Percentiles rank a stretch among this genome's conserved stretches.
Evolutionary conservation across 2,888 invertebrate genomes (phyloP).

Genomic region (Acleris sparsana): DNA sequence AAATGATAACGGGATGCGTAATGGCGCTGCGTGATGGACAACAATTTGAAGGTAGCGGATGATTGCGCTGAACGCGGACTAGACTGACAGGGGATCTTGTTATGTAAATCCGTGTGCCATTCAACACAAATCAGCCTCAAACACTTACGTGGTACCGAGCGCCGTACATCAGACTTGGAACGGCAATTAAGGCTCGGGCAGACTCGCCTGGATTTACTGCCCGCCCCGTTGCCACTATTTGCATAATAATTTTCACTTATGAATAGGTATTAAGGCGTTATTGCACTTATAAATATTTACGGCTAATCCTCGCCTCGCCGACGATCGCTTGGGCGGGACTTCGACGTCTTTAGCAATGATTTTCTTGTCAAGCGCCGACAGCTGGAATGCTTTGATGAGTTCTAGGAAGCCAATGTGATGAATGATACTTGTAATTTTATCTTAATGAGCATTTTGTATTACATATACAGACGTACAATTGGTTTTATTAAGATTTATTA

Average conservation of each 20-base stretch:
- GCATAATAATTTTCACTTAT: slow-evolving; percentile 84
- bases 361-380: slow-evolving; percentile 71
- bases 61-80: slow-evolving; percentile 33
- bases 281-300: slow-evolving; percentile 81
- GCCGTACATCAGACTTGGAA: slow-evolving; percentile 45
- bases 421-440: slow-evolving; percentile 62
- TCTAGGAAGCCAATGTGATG: slow-evolving; percentile 62
- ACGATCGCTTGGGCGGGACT: slow-evolving; percentile 62
- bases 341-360: slow-evolving; percentile 56
- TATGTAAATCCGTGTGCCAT: slow-evolving; percentile 49
- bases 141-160: slow-evolving; percentile 44
- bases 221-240: slow-evolving; percentile 76
- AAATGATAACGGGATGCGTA: slow-evolving; percentile 50
- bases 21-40: slow-evolving; percentile 20
- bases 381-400: slow-evolving; percentile 58
- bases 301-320: slow-evolving; percentile 51
- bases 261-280: slow-evolving; percentile 81
- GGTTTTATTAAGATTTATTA: slow-evolving; percentile 46
- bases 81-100: slow-evolving; percentile 45
- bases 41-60: slow-evolving; percentile 34
- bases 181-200: slow-evolving; percentile 67
- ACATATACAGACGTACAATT: slow-evolving; percentile 45
- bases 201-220: slow-evolving; percentile 63
- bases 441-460: slow-evolving; percentile 67
- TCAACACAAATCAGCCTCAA: slow-evolving; percentile 54